Base-by-base conservation (phyloP, 2,888 invertebrate species). In the Chaitophorus viminalis region DNA sequence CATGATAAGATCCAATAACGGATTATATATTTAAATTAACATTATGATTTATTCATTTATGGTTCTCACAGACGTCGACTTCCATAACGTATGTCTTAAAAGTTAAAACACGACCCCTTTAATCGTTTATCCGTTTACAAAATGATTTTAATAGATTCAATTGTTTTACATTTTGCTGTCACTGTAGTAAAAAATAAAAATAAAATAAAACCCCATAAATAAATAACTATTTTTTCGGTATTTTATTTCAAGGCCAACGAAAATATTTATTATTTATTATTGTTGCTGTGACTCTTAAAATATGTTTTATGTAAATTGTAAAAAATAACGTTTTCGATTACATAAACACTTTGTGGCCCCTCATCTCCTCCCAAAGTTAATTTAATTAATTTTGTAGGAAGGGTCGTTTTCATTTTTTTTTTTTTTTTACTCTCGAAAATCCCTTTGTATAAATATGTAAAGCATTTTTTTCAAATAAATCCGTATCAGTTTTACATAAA, bases 251-350 rank as follows among this genome's bases (percentile, higher is more conserved):
- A 0, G n/a, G 14, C 9, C 54, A 72, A 36, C 8, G 3, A 82
- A 72, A 1, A 72, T 52, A 72, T 70, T 82, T 72, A 82, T 82
- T 70, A 33, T 72, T 72, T 82, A 72, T 54, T 33, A 52, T 52
- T 72, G 82, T 77, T 33, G 76, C 52, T n/a, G 82, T 70, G 72
- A 82, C 31, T 82, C 70, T 70, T 82, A 54, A 82, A 82, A 82
- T 72, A 52, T 82, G 82, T 72, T 82, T 82, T 82, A 82, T 72
- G 52, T 33, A 72, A 72, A 82, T 72, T 54, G 52, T 52, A 72
- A 72, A 82, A n/a, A 82, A 54, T 82, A 72, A 82, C 82, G 72
- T 72, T 82, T 82, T 82, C 52, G 72, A 82, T 82, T 82, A 54
- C 36, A 54, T 52, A 82, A 82, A 82, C 82, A 82, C 72, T 82